Evolutionary conservation across 2,888 invertebrate species (phyloP).

Genomic region (Yponomeuta plumbellus): DNA sequence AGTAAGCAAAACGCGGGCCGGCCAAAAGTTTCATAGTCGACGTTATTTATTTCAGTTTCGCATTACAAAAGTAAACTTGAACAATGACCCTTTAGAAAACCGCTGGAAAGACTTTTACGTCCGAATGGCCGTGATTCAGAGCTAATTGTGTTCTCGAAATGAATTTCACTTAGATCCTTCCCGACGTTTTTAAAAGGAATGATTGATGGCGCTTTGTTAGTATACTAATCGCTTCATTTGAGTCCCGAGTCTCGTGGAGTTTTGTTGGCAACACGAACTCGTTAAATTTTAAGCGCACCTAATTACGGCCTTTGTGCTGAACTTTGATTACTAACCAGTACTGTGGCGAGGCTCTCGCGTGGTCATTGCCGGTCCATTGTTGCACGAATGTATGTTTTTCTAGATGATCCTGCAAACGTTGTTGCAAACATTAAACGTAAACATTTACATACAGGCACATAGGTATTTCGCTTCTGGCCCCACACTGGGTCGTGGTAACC

Average conservation of each 20-base stretch:
- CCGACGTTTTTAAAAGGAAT: neutral
- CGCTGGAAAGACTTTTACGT: neutral
- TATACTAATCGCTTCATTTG: conserved; percentile 1
- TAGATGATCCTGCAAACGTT: no score
- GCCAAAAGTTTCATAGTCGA: neutral
- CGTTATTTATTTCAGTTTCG: conserved; percentile 3
- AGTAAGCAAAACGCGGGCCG: neutral
- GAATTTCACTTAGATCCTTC: conserved; percentile 3
- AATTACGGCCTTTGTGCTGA: neutral
- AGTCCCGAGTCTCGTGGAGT: neutral
- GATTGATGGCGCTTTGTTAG: conserved; percentile 1
- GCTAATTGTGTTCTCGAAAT: neutral
- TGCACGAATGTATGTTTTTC: no score
- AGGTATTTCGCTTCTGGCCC: no score
- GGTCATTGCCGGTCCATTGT: no score
- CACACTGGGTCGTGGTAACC: no score
- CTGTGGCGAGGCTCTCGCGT: no score
- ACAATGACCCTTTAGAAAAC: neutral
- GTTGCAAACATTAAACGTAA: no score
- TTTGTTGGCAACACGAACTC: neutral
- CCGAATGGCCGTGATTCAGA: neutral
- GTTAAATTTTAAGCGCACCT: neutral
- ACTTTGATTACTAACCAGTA: no score
- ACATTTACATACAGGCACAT: no score
- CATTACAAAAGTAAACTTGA: neutral